Conservation (phyloP, 2,797 vertebrate species). For the Smutsia gigantea region DNA sequence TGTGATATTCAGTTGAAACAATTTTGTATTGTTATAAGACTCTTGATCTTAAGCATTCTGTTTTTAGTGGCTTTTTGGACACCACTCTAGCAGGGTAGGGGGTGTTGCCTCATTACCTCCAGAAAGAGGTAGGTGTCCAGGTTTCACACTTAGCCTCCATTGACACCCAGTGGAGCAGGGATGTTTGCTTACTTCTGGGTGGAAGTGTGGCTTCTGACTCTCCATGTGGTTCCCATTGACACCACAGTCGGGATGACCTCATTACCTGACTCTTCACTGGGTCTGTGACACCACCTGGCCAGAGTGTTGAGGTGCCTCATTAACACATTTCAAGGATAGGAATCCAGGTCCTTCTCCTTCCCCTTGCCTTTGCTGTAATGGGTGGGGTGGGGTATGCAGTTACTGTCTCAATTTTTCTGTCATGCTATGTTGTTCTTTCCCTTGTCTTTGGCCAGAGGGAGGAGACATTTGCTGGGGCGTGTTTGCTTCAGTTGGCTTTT, state of each 20-base stretch:
- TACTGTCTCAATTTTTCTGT: background rate
- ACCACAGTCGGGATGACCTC: background rate
- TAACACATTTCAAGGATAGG: background rate
- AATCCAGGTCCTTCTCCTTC: background rate
- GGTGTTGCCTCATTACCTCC: background rate
- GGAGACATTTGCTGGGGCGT: background rate
- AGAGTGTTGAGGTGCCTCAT: background rate
- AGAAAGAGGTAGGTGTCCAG: background rate
- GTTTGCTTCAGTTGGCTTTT: background rate
- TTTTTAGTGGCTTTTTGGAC: background rate
- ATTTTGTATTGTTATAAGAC: background rate
- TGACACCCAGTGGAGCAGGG: background rate
- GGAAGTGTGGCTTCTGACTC: background rate
- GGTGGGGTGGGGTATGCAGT: background rate
- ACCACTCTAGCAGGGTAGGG: background rate
- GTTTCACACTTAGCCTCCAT: background rate
- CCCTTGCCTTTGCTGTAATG: background rate
- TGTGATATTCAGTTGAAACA: slow-evolving; percentile 15
- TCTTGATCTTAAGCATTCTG: background rate
- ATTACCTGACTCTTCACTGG: background rate
- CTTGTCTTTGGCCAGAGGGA: background rate
- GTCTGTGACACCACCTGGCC: background rate
- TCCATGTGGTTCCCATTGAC: background rate
- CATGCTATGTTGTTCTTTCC: background rate
- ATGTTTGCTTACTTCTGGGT: background rate